Evolutionary conservation across 2,113 vertebrate species (phyloP).

Genomic region (Atractosteus spatula): DNA sequence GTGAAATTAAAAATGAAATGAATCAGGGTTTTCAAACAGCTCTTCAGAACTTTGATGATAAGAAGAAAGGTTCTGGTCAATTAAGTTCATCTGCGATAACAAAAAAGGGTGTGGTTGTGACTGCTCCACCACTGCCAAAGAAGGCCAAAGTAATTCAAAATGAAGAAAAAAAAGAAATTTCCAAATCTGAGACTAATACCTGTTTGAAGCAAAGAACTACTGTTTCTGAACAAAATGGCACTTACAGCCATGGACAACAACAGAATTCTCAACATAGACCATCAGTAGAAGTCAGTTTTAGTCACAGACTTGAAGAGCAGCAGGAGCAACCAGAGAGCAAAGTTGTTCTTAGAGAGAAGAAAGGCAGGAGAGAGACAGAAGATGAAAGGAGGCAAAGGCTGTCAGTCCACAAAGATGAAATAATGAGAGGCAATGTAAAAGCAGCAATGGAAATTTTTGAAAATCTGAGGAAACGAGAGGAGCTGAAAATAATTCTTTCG

Average conservation of each 20-base stretch:
- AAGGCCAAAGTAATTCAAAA: conserved; percentile 36
- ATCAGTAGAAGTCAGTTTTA: conserved; percentile 10
- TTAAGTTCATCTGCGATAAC: background rate
- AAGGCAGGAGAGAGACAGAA: conserved; percentile 70
- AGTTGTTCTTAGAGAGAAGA: conserved; percentile 74
- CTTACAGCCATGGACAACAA: background rate
- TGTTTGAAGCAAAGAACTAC: background rate
- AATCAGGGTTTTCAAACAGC: conserved; percentile 38
- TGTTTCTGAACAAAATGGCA: background rate
- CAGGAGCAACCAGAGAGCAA: conserved; percentile 25
- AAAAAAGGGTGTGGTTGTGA: conserved; percentile 29
- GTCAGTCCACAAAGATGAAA: conserved; percentile 85
- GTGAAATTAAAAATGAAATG: conserved; percentile 34
- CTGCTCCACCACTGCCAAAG: conserved; percentile 31
- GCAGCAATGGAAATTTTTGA: conserved; percentile 78
- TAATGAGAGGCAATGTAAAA: conserved; percentile 77
- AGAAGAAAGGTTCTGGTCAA: conserved; percentile 26
- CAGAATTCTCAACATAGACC: background rate
- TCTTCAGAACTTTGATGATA: conserved; percentile 47
- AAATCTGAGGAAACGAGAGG: conserved; percentile 74
- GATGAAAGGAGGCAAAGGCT: conserved; percentile 75
- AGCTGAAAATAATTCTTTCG: conserved; percentile 78
- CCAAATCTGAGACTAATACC: conserved; percentile 13
- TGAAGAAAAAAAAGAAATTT: conserved; percentile 9
- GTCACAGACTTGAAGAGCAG: background rate